Evolutionary conservation across 2,113 vertebrate genomes (phyloP), one percentile per base, ranked within the genome.

Genomic region (Eulacestoma nigropectus): DNA sequence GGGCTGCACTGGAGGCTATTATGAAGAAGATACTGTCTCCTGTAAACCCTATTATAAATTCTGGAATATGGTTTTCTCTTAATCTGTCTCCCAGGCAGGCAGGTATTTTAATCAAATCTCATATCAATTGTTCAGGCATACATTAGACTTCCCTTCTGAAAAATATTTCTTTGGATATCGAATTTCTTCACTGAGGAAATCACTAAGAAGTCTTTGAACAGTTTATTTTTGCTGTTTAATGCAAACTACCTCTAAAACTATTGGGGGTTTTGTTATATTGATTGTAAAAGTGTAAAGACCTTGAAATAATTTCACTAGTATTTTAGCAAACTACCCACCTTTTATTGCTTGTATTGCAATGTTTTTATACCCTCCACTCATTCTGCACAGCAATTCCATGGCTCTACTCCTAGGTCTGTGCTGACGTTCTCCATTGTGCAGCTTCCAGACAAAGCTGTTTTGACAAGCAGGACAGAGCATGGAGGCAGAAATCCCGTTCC

Each of bases 381-480:
- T 68, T 93, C 44, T 72, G 35, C 33, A 8, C 39, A 73, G 79
- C 32, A 64, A 4, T 62, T 90, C 20, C 25, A 50, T 18, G 62
- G 35, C 67, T 77, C 44, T 76, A 46, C 37, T 86, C 21, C 41
- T 52, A 27, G 37, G 20, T 78, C 52, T 68, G 35, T 56, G 52
- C 75, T 72, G 83, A 39, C 0, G 0, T 52, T 25, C 59, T 74
- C 74, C 57, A 37, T 72, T 55, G 72, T 33, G 47, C 55, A 50
- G 50, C 60, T 78, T 81, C 68, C 84, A 95, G 82, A 88, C 81
- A 93, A 90, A 97, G 89, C 84, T 72, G 50, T 84, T 94, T 49
- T 93, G 89, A 91, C 69, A 49, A 94, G 60, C 68, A 78, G 65
- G 81, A 57, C 22, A 42, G 41, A 59, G n/a, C 56, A 32, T 6